Percentiles rank a stretch among this genome's conserved stretches.
Evolutionary conservation across 2,888 invertebrate genomes (phyloP).

Genomic region (Holacanthella duospinosa): DNA sequence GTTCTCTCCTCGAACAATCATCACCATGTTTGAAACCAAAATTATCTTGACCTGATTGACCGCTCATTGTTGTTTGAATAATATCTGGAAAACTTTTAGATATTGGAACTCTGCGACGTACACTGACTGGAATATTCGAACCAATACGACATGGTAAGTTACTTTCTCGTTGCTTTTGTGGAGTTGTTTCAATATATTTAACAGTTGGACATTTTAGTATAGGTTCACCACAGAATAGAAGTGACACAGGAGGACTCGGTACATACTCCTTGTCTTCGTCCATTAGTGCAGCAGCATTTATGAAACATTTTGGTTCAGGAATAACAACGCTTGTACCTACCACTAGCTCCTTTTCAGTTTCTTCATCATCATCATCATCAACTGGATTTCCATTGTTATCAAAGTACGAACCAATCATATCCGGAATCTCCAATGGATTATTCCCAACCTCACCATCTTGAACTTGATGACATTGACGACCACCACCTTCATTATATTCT

Average conservation of each 20-base stretch:
- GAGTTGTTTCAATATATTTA: neutral
- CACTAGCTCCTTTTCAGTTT: neutral
- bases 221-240: neutral
- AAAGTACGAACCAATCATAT: slow-evolving; percentile 16
- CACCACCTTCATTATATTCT: neutral
- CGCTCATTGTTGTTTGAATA: slow-evolving; percentile 18
- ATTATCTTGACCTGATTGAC: slow-evolving; percentile 4
- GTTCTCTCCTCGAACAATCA: slow-evolving; percentile 18
- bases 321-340: no score
- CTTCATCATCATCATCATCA: slow-evolving; percentile 11
- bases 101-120: slow-evolving; percentile 28
- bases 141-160: neutral
- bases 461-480: neutral
- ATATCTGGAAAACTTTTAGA: slow-evolving; percentile 37
- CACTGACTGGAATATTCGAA: neutral
- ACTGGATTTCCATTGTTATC: slow-evolving; percentile 22
- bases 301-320: slow-evolving; percentile 32
- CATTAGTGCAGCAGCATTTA: slow-evolving; percentile 33
- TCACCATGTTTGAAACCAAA: neutral
- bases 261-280: slow-evolving; percentile 16
- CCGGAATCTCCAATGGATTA: neutral
- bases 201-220: neutral
- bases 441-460: neutral
- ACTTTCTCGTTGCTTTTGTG: slow-evolving; percentile 2
- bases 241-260: neutral